Percentiles rank a stretch among this genome's conserved stretches.
Conservation (phyloP, 2,797 vertebrate genomes). For the Trachops cirrhosus region DNA sequence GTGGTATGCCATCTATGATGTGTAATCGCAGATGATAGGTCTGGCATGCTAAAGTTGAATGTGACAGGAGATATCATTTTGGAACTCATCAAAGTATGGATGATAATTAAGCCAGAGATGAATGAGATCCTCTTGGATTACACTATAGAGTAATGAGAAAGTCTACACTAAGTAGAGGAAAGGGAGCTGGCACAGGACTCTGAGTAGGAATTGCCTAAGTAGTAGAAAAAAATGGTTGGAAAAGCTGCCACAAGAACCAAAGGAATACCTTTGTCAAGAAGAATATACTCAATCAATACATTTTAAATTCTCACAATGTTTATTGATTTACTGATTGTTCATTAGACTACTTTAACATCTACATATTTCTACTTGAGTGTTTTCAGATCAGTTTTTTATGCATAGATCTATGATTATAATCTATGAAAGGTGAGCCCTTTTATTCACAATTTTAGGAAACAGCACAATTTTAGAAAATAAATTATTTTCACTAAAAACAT, state of each 20-base stretch:
- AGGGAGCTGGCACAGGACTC: rapidly evolving
- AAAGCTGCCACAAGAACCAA: not conserved
- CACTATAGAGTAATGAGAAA: not conserved
- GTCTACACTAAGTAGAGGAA: not conserved
- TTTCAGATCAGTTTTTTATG: not conserved
- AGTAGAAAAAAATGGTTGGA: not conserved
- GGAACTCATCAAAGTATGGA: not conserved
- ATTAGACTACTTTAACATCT: not conserved
- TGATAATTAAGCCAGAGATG: not conserved
- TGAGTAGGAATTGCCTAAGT: not conserved
- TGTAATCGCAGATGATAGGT: not conserved
- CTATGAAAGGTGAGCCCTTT: not conserved
- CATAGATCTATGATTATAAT: not conserved
- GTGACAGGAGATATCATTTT: not conserved
- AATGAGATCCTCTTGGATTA: not conserved
- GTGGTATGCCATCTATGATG: not conserved
- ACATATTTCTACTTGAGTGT: not conserved
- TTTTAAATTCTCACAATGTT: not conserved
- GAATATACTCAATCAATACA: not conserved
- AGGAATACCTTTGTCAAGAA: not conserved
- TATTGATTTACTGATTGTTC: not conserved
- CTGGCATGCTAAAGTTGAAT: not conserved
- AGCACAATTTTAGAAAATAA: not conserved
- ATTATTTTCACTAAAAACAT: not conserved
- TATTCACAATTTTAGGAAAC: not conserved